Evolutionary conservation across 2,113 vertebrate species (phyloP), one percentile per base, ranked within the genome.

Genomic region (Megaptera novaeangliae): DNA sequence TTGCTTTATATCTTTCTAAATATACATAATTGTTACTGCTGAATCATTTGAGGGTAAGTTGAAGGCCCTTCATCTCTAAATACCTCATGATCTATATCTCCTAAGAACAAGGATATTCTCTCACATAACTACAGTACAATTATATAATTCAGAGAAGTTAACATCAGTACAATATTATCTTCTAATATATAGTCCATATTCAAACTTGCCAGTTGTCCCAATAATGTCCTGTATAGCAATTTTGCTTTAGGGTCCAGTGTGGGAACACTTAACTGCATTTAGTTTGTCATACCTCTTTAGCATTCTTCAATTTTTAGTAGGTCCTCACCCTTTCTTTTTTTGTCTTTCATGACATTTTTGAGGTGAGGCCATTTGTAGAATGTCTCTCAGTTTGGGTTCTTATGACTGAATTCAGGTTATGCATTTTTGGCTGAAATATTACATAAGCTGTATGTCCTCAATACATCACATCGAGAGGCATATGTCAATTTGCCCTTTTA

Each of bases 271-370:
- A 83, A 83, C 9, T 92, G 36, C 39, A 66, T 66, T 91, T 78
- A 74, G 34, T 86, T 95, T 95, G 34, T 78, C 14, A 27, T 57
- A 9, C 17, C 31, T 41, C 69, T 41, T 39, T n/a, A 95, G 68
- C 90, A 39, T 84, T 6, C 46, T 72, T 96, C 39, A 86, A 3
- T 68, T 95, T 95, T 93, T 69, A 71, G 25, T 41, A 57, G 39
- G n/a, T 90, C 27, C 5, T 80, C 4, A 23, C 72, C 29, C 23
- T 82, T 92, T 78, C 18, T 57, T 39, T 72, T 52, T 64, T 90
- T 75, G 4, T 36, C 25, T 88, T 83, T 91, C 80, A 96, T 88
- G 61, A 61, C 49, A 49, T 93, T 75, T 95, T 91, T 90, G 59
- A 95, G 78, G 66, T 20, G 55, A 91, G 46, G 29, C 39, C 57